Percentiles rank a stretch among this genome's conserved stretches.
phyloP scores from a whole-genome alignment of 2,113 vertebrate species.

The Bothrops jararaca region DNA sequence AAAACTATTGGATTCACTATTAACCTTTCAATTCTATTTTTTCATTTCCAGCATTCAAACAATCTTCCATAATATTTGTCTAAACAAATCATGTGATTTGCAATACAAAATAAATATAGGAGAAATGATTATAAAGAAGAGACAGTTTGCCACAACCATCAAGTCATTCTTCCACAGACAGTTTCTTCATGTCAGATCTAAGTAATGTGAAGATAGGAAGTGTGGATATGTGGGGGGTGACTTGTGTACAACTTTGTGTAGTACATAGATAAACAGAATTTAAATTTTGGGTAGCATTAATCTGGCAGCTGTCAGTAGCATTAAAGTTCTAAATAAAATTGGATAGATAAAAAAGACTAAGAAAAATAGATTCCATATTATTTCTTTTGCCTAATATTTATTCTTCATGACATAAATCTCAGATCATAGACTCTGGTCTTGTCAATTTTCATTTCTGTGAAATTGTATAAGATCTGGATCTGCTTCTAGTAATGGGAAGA shows the following conservation, averaged over 20 bases:
- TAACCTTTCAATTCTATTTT: background rate
- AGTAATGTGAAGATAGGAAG: conserved; percentile 12
- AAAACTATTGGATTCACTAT: background rate
- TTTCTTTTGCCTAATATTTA: conserved; percentile 14
- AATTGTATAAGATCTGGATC: conserved; percentile 38
- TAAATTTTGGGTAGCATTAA: conserved; percentile 48
- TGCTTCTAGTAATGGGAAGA: background rate
- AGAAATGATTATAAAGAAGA: background rate
- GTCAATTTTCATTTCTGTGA: conserved; percentile 50
- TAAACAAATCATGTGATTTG: background rate
- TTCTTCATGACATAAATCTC: conserved; percentile 29
- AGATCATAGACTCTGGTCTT: conserved; percentile 47
- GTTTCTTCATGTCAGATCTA: conserved; percentile 14
- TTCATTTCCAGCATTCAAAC: background rate
- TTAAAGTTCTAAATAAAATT: conserved; percentile 34
- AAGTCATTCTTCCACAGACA: background rate
- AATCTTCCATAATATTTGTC: background rate
- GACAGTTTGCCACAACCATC: background rate
- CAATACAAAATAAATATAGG: background rate
- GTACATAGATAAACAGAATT: conserved; percentile 26
- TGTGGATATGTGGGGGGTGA: background rate
- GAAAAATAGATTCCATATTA: conserved; percentile 25
- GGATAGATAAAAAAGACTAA: conserved; percentile 38
- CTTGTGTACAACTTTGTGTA: background rate
- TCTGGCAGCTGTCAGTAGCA: conserved; percentile 34